Conservation (phyloP, 2,113 vertebrate genomes). For the Brachypodius melanocephalos region DNA sequence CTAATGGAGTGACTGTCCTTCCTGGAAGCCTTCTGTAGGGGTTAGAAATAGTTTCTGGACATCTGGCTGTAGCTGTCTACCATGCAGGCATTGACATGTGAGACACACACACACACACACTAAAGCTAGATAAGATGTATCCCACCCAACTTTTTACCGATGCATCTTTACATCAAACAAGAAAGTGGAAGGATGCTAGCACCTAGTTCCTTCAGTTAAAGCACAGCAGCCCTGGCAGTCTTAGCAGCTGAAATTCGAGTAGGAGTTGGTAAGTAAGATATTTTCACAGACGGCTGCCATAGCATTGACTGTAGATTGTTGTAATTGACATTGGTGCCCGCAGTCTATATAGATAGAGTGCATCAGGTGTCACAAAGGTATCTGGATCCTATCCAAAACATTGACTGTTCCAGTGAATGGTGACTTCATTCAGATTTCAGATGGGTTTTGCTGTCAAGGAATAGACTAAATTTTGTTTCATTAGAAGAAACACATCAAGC, state of each 20-base stretch:
- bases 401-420: background rate
- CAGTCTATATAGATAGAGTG: background rate
- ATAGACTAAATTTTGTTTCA: background rate
- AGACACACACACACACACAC: background rate
- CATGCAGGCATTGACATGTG: background rate
- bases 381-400: background rate
- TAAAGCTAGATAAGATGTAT: background rate
- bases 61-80: background rate
- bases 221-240: background rate
- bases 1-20: background rate
- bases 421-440: background rate
- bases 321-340: background rate
- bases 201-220: background rate
- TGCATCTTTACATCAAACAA: background rate
- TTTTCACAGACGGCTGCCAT: background rate
- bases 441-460: background rate
- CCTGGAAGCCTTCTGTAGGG: background rate
- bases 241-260: background rate
- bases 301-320: background rate
- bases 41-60: background rate
- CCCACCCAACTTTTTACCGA: background rate
- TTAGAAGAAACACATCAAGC: background rate
- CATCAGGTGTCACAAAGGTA: background rate
- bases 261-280: background rate
- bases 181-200: background rate